Evolutionary conservation across 2,797 vertebrate genomes (phyloP).

Genomic region (Xenops minutus): DNA sequence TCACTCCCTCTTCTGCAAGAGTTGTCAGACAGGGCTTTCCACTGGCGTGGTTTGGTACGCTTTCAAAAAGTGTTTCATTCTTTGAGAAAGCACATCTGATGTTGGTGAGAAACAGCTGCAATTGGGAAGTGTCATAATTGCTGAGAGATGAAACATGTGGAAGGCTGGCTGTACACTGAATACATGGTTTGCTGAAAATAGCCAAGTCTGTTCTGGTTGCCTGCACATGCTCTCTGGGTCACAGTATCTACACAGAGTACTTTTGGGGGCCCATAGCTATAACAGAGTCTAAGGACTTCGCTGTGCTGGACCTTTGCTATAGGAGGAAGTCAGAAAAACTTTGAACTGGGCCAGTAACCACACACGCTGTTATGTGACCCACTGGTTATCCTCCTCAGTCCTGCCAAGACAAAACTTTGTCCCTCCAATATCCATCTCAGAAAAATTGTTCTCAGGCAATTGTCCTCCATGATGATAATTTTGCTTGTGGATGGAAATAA

Average conservation of each 20-base stretch:
- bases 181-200: background rate
- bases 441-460: background rate
- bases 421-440: background rate
- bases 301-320: background rate
- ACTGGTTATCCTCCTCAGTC: background rate
- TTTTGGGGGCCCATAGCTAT: background rate
- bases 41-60: background rate
- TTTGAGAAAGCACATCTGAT: background rate
- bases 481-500: background rate
- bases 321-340: background rate
- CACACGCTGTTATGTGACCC: background rate
- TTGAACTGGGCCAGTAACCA: background rate
- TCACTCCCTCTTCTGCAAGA: background rate
- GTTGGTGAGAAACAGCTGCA: background rate
- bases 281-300: background rate
- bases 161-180: background rate
- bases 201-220: background rate
- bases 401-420: background rate
- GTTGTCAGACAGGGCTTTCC: background rate
- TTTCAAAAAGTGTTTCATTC: background rate
- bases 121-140: background rate
- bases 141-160: background rate
- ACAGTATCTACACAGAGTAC: background rate
- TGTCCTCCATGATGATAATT: background rate
- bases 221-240: background rate